Base-by-base conservation (phyloP, 2,797 vertebrate species). In the Channallabes apus region DNA sequence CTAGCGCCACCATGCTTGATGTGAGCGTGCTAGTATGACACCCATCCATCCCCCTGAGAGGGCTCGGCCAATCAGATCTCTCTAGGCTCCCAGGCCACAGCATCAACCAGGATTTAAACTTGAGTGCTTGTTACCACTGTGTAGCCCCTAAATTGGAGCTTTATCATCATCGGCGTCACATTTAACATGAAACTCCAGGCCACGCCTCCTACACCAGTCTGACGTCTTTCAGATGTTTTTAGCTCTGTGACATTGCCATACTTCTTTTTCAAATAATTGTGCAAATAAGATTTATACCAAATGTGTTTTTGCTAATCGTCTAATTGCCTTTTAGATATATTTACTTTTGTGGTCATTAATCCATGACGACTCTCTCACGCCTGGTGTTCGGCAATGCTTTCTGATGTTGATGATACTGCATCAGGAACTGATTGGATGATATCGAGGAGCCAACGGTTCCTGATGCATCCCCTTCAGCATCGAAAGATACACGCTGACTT, bases 351-450 rank as follows among this genome's bases (percentile, higher is more conserved):
- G 59, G 29, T 14, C 35, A n/a, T 61, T 27, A 79, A 15, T 3
- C 22, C 38, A 64, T 38, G 35, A 4, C 8, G 35, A 64, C 20
- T 38, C 54, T 35, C 54, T 56, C 51, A 35, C 7, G 3, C 22
- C 51, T n/a, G 29, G 17, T 8, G 29, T n/a, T 22, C 67, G 0
- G 56, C 17, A 27, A 75, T 17, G 69, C 81, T 86, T 96, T 98
- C 96, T 97, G 97, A 97, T 98, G 98, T 97, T 93, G 97, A 95
- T 95, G 97, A 96, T 99, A 99, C 98, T 99, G 98, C 98, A 99
- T 99, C 97, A 99, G 98, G 98, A 99, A 99, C 98, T 99, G 98
- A 99, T 98, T 98, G 98, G 97, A 97, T 96, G 94, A 96, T 94
- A 91, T 93, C 93, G 69, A 86, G 90, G 90, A 92, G 95, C 96